Percentiles rank a stretch among this genome's conserved stretches.
These are phyloP conservation scores for Esox lucius DNA, from an alignment of 2,797 vertebrate species.

Conservation along the genomic window DNA sequence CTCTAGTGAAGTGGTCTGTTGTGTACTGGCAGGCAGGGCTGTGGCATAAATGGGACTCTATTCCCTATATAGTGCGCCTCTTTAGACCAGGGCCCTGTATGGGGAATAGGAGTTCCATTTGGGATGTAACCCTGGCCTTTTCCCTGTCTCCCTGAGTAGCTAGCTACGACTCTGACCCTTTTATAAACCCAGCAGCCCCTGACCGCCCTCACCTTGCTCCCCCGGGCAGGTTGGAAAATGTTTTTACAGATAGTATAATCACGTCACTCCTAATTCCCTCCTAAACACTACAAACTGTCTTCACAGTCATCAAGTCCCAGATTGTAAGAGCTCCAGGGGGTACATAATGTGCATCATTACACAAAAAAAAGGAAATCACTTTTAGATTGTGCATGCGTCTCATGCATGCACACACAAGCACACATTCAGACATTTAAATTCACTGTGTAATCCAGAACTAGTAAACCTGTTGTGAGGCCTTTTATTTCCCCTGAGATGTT, in stretches of 20 bases:
- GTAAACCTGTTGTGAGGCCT: slow-evolving; percentile 3
- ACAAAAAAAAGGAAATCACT: neutral
- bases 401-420: neutral
- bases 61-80: neutral
- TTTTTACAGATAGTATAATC: neutral
- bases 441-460: slow-evolving; percentile 19
- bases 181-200: slow-evolving; percentile 20
- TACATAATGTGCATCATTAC: slow-evolving; percentile 5
- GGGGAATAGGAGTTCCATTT: neutral
- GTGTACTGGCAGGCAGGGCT: neutral
- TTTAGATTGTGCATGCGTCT: neutral
- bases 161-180: slow-evolving; percentile 15
- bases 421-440: slow-evolving; percentile 12
- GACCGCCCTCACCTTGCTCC: neutral
- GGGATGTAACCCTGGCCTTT: neutral
- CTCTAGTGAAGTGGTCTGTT: slow-evolving; percentile 51
- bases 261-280: slow-evolving; percentile 34
- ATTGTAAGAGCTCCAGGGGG: neutral
- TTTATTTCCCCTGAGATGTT: slow-evolving; percentile 28
- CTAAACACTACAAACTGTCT: slow-evolving; percentile 11
- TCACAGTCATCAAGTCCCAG: slow-evolving; percentile 7
- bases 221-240: neutral
- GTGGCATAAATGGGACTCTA: neutral
- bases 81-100: neutral
- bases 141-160: neutral